These are phyloP conservation scores for Tolypeutes matacus DNA, from an alignment of 2,797 vertebrate genomes.

Conservation along the genomic window DNA sequence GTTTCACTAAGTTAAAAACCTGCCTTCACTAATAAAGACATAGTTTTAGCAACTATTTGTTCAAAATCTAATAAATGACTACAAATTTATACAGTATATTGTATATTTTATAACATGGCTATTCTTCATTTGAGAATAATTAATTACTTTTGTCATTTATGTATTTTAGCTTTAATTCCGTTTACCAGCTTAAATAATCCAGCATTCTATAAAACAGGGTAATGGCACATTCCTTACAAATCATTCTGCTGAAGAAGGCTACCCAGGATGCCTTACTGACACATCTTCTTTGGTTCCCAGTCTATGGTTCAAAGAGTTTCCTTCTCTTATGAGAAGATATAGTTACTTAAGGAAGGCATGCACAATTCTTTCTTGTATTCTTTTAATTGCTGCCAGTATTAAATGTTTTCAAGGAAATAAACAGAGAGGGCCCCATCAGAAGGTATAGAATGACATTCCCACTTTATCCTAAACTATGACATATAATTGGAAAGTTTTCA, in stretches of 20 bases:
- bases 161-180: background rate
- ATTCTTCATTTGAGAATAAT: background rate
- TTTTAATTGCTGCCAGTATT: background rate
- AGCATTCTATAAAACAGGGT: background rate
- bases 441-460: background rate
- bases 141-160: background rate
- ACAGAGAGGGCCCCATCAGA: background rate
- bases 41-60: background rate
- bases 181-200: background rate
- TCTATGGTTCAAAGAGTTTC: background rate
- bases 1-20: background rate
- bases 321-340: background rate
- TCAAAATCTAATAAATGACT: background rate
- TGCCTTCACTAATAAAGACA: background rate
- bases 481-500: slow-evolving; percentile 22
- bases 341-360: background rate
- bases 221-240: background rate
- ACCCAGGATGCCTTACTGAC: background rate
- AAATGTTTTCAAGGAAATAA: background rate
- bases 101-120: background rate
- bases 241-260: background rate
- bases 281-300: background rate
- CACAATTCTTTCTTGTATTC: background rate
- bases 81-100: background rate
- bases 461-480: background rate